A percentile compares a stretch with the other conserved stretches of the same genome.
These are phyloP conservation scores for Cettia cetti DNA, from an alignment of 2,113 vertebrate species.

Conservation along the genomic window DNA sequence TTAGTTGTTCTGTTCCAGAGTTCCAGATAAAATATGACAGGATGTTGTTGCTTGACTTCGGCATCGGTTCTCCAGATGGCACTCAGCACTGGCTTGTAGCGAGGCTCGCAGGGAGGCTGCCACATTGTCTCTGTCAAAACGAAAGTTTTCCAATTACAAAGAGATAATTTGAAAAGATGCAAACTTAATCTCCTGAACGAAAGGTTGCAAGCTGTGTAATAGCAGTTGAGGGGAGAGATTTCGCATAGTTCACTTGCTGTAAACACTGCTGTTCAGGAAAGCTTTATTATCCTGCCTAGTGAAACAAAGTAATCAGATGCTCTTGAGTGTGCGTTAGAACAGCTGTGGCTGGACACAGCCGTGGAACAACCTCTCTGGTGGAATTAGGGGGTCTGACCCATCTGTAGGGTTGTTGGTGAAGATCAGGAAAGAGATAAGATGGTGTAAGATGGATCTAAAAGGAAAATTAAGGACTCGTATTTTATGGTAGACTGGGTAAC, in stretches of 20 bases:
- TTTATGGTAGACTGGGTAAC: neutral
- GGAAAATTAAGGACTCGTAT: neutral
- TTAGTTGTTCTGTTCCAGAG: slow-evolving; percentile 69
- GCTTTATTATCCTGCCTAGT: slow-evolving; percentile 34
- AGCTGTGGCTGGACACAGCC: neutral
- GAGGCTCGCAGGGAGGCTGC: slow-evolving; percentile 73
- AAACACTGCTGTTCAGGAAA: slow-evolving; percentile 58
- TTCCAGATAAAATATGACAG: slow-evolving; percentile 75
- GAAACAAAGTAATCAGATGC: slow-evolving; percentile 41
- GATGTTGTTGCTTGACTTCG: slow-evolving; percentile 66
- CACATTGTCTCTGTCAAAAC: slow-evolving; percentile 76
- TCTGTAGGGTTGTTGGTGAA: neutral
- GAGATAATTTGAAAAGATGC: slow-evolving; percentile 75
- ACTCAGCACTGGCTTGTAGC: slow-evolving; percentile 72
- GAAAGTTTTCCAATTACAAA: slow-evolving; percentile 77
- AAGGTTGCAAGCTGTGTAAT: slow-evolving; percentile 77
- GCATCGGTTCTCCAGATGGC: slow-evolving; percentile 76
- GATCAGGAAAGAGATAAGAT: neutral
- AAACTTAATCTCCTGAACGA: slow-evolving; percentile 77
- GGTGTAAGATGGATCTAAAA: neutral
- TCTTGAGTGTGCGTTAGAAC: neutral
- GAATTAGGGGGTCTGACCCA: neutral
- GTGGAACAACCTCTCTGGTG: neutral
- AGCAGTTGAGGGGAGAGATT: slow-evolving; percentile 66
- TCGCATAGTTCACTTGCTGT: slow-evolving; percentile 66